These are phyloP conservation scores for Ophiodon elongatus DNA, from an alignment of 2,113 vertebrate species.

Conservation along the genomic window DNA sequence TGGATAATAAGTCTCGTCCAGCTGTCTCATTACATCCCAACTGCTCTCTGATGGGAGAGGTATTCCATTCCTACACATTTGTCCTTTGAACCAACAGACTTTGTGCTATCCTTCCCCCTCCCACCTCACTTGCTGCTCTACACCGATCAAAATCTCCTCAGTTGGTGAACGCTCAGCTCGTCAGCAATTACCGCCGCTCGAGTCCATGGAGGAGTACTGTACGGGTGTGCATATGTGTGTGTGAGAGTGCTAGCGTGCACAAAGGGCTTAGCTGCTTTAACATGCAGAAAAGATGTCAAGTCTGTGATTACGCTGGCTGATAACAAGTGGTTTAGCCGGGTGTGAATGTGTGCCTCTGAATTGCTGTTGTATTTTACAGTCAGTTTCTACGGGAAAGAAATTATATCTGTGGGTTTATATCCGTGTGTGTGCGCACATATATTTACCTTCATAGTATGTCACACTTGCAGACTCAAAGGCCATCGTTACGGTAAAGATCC, in stretches of 20 bases:
- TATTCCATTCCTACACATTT: slow-evolving; percentile 68
- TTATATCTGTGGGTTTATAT: neutral
- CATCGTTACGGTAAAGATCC: slow-evolving; percentile 1
- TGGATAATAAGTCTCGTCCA: slow-evolving; percentile 50
- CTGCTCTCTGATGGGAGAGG: slow-evolving; percentile 46
- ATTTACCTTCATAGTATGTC: slow-evolving; percentile 12
- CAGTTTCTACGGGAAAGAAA: slow-evolving; percentile 15
- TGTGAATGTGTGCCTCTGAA: slow-evolving; percentile 52
- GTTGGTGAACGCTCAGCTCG: slow-evolving; percentile 59
- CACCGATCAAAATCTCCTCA: slow-evolving; percentile 73
- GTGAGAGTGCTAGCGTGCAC: slow-evolving; percentile 31
- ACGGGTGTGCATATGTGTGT: slow-evolving; percentile 7
- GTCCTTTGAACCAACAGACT: slow-evolving; percentile 70
- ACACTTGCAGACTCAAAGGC: slow-evolving; percentile 19
- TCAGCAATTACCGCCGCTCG: slow-evolving; percentile 70
- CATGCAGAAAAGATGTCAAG: slow-evolving; percentile 80
- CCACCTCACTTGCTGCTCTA: slow-evolving; percentile 1
- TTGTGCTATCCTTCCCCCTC: slow-evolving; percentile 31
- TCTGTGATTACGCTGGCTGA: slow-evolving; percentile 76
- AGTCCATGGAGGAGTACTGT: slow-evolving; percentile 34
- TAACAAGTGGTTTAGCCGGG: slow-evolving; percentile 64
- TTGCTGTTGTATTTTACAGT: slow-evolving; percentile 30
- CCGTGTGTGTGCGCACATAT: neutral
- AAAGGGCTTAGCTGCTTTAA: slow-evolving; percentile 75
- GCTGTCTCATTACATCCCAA: slow-evolving; percentile 63